These are phyloP conservation scores for Strongylocentrotus purpuratus DNA, from an alignment of 35 echinoderm and acorn worm genomes.

Conservation along the genomic window DNA sequence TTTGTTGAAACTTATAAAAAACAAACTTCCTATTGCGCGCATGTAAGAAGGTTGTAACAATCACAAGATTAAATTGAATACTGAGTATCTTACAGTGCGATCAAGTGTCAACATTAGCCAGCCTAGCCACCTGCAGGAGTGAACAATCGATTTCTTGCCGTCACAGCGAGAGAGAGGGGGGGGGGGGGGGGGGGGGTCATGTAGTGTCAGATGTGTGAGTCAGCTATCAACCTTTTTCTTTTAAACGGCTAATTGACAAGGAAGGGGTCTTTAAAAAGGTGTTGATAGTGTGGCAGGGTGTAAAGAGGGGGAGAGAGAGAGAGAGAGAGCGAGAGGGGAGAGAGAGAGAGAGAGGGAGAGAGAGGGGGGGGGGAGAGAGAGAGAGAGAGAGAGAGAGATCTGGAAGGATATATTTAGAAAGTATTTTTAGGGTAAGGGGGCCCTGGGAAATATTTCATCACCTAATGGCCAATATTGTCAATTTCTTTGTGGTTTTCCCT, in stretches of 20 bases:
- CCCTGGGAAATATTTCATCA: background rate
- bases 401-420: background rate
- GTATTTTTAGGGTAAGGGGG: background rate
- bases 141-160: too few relatives aligned
- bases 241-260: background rate
- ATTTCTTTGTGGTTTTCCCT: background rate
- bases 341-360: too few relatives aligned
- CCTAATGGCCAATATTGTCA: background rate
- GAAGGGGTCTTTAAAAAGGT: constrained; percentile 8
- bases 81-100: too few relatives aligned
- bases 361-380: background rate
- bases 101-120: too few relatives aligned
- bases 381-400: background rate
- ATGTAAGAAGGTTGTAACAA: too few relatives aligned
- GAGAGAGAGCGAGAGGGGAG: background rate
- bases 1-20: too few relatives aligned
- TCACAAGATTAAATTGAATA: too few relatives aligned
- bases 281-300: background rate
- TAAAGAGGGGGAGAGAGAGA: too few relatives aligned
- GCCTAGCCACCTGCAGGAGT: background rate
- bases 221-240: background rate
- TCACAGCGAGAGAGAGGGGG: background rate
- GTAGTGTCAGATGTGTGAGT: background rate
- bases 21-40: too few relatives aligned
- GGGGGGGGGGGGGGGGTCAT: background rate